These are phyloP conservation scores for Tupaia chinensis DNA, from an alignment of 2,113 vertebrate genomes.

Conservation along the genomic window DNA sequence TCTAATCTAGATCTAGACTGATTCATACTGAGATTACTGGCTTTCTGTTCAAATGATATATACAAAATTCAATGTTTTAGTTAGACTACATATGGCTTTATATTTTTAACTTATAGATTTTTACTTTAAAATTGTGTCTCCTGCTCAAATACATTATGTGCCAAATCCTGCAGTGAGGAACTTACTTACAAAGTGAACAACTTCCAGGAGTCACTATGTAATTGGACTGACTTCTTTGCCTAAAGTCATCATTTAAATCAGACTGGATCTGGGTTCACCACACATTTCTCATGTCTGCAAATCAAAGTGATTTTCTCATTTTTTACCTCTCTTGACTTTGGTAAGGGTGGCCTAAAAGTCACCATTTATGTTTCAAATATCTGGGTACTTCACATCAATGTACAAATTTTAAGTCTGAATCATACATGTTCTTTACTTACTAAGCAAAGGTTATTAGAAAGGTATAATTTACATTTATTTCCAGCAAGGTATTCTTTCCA, in stretches of 20 bases:
- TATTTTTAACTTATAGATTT: neutral
- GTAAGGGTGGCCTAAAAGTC: neutral
- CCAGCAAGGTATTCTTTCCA: constrained; percentile 23
- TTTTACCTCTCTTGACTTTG: neutral
- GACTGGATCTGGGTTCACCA: neutral
- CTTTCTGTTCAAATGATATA: constrained; percentile 70
- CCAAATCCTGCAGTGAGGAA: neutral
- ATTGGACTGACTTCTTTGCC: neutral
- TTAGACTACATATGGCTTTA: constrained; percentile 14
- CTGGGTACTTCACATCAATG: constrained; percentile 2
- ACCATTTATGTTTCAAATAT: constrained; percentile 23
- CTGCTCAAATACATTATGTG: constrained; percentile 8
- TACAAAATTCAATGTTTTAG: constrained; percentile 65
- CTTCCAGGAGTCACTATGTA: constrained; percentile 20
- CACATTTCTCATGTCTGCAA: neutral
- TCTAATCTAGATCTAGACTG: constrained; percentile 74
- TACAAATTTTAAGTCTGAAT: constrained; percentile 27
- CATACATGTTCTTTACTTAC: constrained; percentile 3
- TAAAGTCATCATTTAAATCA: neutral
- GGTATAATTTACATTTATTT: constrained; percentile 15
- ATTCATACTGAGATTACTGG: constrained; percentile 83
- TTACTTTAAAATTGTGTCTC: neutral
- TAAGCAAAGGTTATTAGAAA: constrained; percentile 34
- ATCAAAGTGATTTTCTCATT: neutral
- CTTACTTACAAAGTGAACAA: neutral